These are phyloP conservation scores for Anoncus sp. DNA, from an alignment of 2,888 invertebrate species.

Conservation along the genomic window DNA sequence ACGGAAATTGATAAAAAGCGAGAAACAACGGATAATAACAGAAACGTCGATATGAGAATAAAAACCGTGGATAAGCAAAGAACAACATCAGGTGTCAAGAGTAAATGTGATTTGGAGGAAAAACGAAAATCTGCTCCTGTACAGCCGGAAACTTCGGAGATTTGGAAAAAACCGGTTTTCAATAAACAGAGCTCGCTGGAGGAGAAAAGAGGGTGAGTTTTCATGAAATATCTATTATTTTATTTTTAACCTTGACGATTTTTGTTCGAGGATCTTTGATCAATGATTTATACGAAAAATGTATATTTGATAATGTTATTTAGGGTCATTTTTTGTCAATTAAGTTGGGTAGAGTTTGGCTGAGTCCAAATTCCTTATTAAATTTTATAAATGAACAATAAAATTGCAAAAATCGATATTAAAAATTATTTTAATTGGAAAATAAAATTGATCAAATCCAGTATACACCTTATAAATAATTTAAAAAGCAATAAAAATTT, in stretches of 20 bases:
- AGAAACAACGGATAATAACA: conserved; percentile 60
- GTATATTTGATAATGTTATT: too few species aligned
- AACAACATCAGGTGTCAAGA: conserved; percentile 59
- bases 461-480: too few species aligned
- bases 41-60: conserved; percentile 71
- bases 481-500: background rate
- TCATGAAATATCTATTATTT: too few species aligned
- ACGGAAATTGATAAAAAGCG: conserved; percentile 61
- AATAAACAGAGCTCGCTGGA: conserved; percentile 77
- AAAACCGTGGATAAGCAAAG: conserved; percentile 72
- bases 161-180: conserved; percentile 74
- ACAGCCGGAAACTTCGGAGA: conserved; percentile 74
- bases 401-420: too few species aligned
- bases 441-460: background rate
- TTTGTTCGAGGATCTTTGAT: too few species aligned
- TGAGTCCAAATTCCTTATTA: too few species aligned
- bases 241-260: too few species aligned
- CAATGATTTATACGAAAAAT: too few species aligned
- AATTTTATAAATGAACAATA: too few species aligned
- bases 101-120: conserved; percentile 74
- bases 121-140: conserved; percentile 80
- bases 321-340: too few species aligned
- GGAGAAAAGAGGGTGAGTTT: conserved; percentile 74
- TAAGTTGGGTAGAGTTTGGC: too few species aligned
- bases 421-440: too few species aligned